Evolutionary conservation across 2,113 vertebrate species (phyloP), one percentile per base, ranked within the genome.

Genomic region (Pelobates fuscus): DNA sequence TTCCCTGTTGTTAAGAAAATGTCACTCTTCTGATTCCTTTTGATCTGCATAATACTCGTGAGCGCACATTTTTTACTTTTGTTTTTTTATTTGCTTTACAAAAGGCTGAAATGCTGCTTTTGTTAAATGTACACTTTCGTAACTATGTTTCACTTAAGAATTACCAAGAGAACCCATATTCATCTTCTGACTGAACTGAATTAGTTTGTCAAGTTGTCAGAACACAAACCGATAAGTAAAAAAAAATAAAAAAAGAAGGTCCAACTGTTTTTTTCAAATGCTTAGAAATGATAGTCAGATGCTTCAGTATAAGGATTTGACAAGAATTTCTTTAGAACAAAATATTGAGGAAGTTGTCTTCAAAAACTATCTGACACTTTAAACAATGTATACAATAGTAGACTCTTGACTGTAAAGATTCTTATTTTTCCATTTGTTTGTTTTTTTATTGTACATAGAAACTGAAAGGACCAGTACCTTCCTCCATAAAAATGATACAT

Each of bases 151-250:
- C 37, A 44, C 30, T n/a, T 37, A 10, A 58, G 67, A 57, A 57
- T 29, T 60, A 70, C 68, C 18, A 60, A 60, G 55, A 70, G 37
- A 60, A 60, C 60, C 68, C 37, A 44, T 21, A 60, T 10, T 10
- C 32, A 6, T 70, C 32, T 70, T 60, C 41, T 60, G 55, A 60
- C 68, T 46, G 20, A 44, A 18, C 55, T 60, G 68, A 70, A 70
- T 70, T 44, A 70, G 54, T 30, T 70, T 70, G 68, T 70, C 68
- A 70, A 70, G 32, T 60, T 70, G 68, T 60, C 25, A 26, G 68
- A 70, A 60, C 57, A 70, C 29, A 44, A 70, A 60, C 30, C 20
- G 68, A 70, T 70, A 30, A 70, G 55, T 70, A 32, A 43, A 60
- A 70, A 70, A n/a, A n/a, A n/a, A 44, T 60, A 55, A 44, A 29